phyloP scores from a whole-genome alignment of 92 coral and sea anemone species.

The Desmophyllum pertusum region DNA sequence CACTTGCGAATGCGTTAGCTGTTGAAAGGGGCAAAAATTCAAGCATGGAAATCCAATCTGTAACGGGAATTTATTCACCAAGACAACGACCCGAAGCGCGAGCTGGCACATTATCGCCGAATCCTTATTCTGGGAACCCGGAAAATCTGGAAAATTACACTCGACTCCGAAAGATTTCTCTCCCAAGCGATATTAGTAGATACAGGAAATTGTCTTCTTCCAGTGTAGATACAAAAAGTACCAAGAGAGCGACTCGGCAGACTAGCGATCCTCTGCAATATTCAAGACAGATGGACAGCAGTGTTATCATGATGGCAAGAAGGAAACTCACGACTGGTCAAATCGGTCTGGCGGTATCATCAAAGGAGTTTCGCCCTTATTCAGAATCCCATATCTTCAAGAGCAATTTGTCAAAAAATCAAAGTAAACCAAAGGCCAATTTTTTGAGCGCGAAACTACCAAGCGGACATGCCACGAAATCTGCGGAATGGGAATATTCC shows the following conservation, averaged over 20 bases:
- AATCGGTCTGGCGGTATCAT: not conserved
- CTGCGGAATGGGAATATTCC: not conserved
- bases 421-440: not conserved
- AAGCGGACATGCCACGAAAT: not conserved
- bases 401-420: not conserved
- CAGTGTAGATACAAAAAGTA: not conserved
- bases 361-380: not conserved
- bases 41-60: not conserved
- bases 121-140: not conserved
- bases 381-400: not conserved
- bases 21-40: not conserved
- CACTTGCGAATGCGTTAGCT: not conserved
- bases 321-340: constrained; percentile 8
- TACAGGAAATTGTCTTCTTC: not conserved
- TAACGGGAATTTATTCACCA: not conserved
- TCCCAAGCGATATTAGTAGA: not conserved
- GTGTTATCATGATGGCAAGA: not conserved
- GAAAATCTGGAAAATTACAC: constrained; percentile 1
- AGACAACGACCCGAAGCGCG: not conserved
- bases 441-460: not conserved
- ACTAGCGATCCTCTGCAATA: constrained; percentile 6
- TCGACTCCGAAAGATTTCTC: constrained; percentile 1
- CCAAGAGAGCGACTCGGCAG: not conserved
- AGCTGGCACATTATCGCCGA: not conserved
- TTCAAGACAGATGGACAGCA: not conserved